These are phyloP conservation scores for Schmidtea mediterranea DNA, from an alignment of 1,140 invertebrate species.

Conservation along the genomic window DNA sequence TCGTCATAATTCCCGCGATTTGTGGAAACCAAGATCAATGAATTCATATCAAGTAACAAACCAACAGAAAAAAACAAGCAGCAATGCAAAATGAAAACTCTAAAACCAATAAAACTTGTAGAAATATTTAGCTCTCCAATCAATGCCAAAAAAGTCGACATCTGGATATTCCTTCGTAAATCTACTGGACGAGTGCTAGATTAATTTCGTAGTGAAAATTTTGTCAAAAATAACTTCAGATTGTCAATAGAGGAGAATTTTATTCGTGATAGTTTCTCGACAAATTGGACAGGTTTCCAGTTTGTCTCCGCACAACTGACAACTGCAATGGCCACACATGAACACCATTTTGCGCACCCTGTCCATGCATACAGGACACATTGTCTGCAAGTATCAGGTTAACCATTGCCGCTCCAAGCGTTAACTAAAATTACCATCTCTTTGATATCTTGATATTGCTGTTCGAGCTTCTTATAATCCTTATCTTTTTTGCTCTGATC, in stretches of 20 bases:
- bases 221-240: neutral
- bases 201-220: slow-evolving; percentile 1
- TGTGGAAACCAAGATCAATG: neutral
- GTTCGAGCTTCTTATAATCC: slow-evolving; percentile 71
- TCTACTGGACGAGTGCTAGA: no score
- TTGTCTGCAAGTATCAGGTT: slow-evolving; percentile 39
- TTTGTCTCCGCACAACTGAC: slow-evolving; percentile 85
- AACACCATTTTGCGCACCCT: slow-evolving; percentile 93
- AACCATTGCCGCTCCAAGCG: neutral
- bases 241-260: slow-evolving; percentile 55
- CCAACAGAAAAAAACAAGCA: neutral
- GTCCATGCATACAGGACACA: slow-evolving; percentile 88
- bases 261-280: slow-evolving; percentile 69
- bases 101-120: no score
- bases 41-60: neutral
- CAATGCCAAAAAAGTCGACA: no score
- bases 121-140: no score
- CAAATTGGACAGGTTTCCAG: slow-evolving; percentile 89
- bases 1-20: no score
- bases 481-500: slow-evolving; percentile 35
- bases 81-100: neutral
- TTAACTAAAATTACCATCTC: slow-evolving; percentile 43
- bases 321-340: slow-evolving; percentile 79
- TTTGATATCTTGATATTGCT: slow-evolving; percentile 82
- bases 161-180: no score